These are phyloP conservation scores for Indicator indicator DNA, from an alignment of 2,113 vertebrate genomes.

Conservation along the genomic window DNA sequence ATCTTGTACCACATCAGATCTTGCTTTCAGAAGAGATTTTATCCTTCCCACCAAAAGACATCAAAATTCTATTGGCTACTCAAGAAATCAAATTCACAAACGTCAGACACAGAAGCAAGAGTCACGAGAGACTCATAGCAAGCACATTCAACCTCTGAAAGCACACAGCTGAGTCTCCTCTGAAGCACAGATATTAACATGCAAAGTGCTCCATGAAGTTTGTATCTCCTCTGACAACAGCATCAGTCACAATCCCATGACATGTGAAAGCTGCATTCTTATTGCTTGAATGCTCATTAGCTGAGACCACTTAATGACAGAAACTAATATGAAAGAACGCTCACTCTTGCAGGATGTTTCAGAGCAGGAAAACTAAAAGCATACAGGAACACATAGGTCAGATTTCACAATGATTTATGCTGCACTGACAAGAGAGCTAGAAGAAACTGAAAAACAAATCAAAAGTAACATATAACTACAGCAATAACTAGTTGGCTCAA, in stretches of 20 bases:
- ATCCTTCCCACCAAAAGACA: background rate
- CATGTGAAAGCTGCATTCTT: background rate
- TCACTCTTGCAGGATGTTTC: background rate
- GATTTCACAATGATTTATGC: background rate
- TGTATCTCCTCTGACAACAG: background rate
- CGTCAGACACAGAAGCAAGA: background rate
- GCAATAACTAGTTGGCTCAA: background rate
- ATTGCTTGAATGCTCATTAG: background rate
- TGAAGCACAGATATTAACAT: background rate
- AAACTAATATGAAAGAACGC: background rate
- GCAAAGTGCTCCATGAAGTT: background rate
- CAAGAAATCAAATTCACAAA: background rate
- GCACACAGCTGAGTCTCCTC: background rate
- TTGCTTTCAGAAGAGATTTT: background rate
- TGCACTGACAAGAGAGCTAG: background rate
- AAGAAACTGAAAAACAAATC: background rate
- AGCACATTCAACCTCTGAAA: background rate
- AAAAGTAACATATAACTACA: background rate
- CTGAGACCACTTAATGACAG: background rate
- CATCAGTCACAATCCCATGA: background rate
- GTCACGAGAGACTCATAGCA: background rate
- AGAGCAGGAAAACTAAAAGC: background rate
- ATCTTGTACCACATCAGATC: accelerated
- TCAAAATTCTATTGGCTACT: background rate
- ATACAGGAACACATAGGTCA: background rate